Percentiles rank a stretch among this genome's conserved stretches.
Conservation (phyloP, 1,140 invertebrate species). For the Bombus cullumanus region DNA sequence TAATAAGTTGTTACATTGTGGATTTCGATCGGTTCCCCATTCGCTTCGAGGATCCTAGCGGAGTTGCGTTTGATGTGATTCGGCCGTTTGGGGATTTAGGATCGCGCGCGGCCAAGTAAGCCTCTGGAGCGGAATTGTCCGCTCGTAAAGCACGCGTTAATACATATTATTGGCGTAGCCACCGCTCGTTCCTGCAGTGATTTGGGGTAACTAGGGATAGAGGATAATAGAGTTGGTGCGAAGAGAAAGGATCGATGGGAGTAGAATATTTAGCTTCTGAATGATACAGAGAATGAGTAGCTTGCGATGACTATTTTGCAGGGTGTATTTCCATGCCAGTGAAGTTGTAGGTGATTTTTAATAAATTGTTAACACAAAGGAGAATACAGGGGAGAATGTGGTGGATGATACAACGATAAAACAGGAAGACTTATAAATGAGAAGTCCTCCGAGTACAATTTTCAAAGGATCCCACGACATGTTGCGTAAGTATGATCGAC, state of each 20-base stretch:
- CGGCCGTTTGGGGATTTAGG: conserved; percentile 25
- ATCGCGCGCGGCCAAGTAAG: conserved; percentile 21
- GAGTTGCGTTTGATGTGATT: conserved; percentile 44
- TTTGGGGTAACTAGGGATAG: neutral
- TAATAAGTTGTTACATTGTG: conserved; percentile 39
- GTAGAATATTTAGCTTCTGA: too few species aligned
- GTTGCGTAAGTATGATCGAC: neutral
- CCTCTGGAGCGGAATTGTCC: neutral
- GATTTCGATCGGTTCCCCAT: conserved; percentile 16
- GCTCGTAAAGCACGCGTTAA: conserved; percentile 36
- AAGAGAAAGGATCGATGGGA: too few species aligned
- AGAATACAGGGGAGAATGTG: too few species aligned
- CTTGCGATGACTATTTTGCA: too few species aligned
- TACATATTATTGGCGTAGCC: conserved; percentile 23
- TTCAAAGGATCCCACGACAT: neutral
- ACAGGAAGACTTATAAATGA: too few species aligned
- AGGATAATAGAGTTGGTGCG: too few species aligned
- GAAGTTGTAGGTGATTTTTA: too few species aligned
- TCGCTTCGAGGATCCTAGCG: neutral
- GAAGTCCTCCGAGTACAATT: neutral
- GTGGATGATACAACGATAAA: neutral
- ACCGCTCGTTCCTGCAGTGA: neutral
- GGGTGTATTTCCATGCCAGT: too few species aligned
- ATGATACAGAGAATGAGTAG: too few species aligned
- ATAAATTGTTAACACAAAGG: too few species aligned